These are phyloP conservation scores for Capreolus pygargus DNA, from an alignment of 2,113 vertebrate species.

Conservation along the genomic window DNA sequence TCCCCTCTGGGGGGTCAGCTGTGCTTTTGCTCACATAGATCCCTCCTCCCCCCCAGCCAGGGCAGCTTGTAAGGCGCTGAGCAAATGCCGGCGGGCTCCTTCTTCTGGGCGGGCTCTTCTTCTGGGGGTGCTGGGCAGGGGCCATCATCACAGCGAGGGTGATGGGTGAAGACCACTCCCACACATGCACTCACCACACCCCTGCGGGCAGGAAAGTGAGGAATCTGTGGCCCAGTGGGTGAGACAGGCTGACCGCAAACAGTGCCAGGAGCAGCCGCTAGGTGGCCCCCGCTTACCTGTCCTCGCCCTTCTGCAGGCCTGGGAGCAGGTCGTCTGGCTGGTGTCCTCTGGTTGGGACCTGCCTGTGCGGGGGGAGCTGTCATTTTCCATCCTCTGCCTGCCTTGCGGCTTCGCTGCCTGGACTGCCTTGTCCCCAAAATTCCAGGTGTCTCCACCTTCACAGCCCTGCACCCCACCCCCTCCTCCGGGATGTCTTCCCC, in stretches of 20 bases:
- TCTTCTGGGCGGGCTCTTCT: not conserved
- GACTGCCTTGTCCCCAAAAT: not conserved
- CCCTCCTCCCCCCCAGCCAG: not conserved
- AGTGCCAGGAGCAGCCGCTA: slow-evolving; percentile 44
- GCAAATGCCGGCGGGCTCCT: accelerated
- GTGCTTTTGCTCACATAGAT: accelerated
- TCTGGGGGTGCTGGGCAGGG: not conserved
- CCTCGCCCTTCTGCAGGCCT: not conserved
- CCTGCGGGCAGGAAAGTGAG: not conserved
- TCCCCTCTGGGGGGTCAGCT: not conserved
- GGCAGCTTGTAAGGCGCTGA: accelerated
- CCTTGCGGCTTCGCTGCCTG: not conserved
- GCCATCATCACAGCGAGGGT: no score
- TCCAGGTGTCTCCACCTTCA: accelerated
- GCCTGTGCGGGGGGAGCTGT: accelerated
- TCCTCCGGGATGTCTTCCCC: not conserved
- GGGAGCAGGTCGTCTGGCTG: not conserved
- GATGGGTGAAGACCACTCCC: not conserved
- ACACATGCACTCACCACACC: accelerated
- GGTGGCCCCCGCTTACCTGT: slow-evolving; percentile 56
- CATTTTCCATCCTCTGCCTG: not conserved
- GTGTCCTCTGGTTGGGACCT: not conserved
- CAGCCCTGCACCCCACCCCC: accelerated
- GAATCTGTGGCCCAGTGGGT: not conserved
- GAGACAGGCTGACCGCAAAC: not conserved